Base-by-base conservation (phyloP, 1,140 invertebrate genomes). In the Zaprionus davidi region DNA sequence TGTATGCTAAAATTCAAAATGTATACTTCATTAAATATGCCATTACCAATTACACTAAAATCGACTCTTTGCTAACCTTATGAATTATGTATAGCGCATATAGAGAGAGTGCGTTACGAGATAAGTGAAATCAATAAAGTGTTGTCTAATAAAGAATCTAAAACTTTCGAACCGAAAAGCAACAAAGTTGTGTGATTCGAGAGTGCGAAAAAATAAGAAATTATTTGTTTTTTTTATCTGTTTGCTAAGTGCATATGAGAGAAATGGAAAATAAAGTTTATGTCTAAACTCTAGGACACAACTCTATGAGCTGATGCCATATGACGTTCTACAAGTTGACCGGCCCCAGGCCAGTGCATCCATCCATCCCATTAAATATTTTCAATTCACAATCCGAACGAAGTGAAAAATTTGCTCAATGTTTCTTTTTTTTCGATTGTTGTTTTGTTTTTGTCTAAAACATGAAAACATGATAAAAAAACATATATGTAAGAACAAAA, bases 381-480 rank as follows among this genome's bases (percentile, higher is more conserved):
- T 17, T 36, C 34, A 59, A 28, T 71, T 78, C 26, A 63, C 77
- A 51, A 88, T 90, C 85, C 85, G 81, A 90, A 92, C 91, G 91
- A 92, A 92, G 91, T 92, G 91, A 86, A 82, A 92, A 76, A 83
- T 90, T 85, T 92, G 91, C 91, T 88, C 91, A 88, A 83, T 62
- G 60, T 72, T 34, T 65, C 36, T 24, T 53, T 46, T 51, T 60
- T 56, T 51, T 26, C n/a, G 36, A 28, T 38, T 22, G 31, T 51
- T 66, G 12, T 22, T 22, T 26, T 56, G 26, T 56, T 46, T 51
- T 51, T 58, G 26, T 56, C 15, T 13, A 58, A 58, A n/a, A 22
- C 5, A 58, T 60, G 36, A 63, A n/a, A n/a, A n/a, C n/a, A n/a
- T 70, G 28, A 38, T 66, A 64, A 55, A 38, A 71, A 64, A 55